Evolutionary conservation across 2,113 vertebrate species (phyloP), one percentile per base, ranked within the genome.

Genomic region (Rhagologus leucostigma): DNA sequence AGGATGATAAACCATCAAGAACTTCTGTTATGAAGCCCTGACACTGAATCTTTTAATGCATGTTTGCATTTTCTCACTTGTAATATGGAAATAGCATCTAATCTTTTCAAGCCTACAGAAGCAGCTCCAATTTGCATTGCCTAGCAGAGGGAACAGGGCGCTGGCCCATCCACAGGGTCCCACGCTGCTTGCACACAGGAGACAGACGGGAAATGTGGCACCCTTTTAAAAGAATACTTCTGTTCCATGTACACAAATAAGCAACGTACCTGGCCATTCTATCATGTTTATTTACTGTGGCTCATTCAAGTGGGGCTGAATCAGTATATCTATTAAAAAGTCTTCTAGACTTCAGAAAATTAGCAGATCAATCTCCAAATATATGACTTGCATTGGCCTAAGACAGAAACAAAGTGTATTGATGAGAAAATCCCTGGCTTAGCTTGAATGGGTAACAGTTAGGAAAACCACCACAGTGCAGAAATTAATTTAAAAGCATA

Each of bases 181-280:
- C 70, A 64, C 0, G 1, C 37, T 64, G 29, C 41, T 52, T 39
- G 8, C 3, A 4, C 0, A 1, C 3, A 3, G 41, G 42, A 64
- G 39, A 13, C 0, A 0, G 29, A 13, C 41, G 57, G 75, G 50
- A 94, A 89, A 65, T 0, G 29, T 8, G 27, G 16, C 24, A 82
- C 7, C 7, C 10, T 44, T 71, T 73, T 8, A 64, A 71, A 26
- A 4, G 14, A 37, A 39, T 7, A 5, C 9, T 70, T 67, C 46
- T 33, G 44, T 55, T 53, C 68, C 47, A 13, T 1, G 1, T 44
- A 20, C 20, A 46, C 17, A 78, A 84, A 55, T 23, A 56, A 64
- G 56, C 52, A 74, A 39, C 0, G 0, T 14, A 71, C 50, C 19
- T 32, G 47, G 60, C 35, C 68, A 35, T 49, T 73, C 11, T 49